Evolutionary conservation across 2,113 vertebrate species (phyloP).

Genomic region (Pseudorhombus dupliciocellatus): DNA sequence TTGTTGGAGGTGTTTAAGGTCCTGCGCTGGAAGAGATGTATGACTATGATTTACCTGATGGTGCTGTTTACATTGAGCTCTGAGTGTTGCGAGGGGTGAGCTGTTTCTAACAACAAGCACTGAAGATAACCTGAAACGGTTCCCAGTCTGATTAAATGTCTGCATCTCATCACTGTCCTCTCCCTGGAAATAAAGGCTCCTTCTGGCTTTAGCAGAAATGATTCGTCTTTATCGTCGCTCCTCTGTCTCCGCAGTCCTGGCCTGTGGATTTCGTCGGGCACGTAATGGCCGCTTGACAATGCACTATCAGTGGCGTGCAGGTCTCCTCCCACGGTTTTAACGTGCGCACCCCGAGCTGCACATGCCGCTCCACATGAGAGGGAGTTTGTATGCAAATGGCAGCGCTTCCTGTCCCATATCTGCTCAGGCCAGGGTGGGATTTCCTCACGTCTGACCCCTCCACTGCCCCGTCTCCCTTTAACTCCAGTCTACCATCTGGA

Average conservation of each 20-base stretch:
- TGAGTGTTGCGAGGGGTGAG: background rate
- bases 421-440: slow-evolving; percentile 68
- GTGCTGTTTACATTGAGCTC: background rate
- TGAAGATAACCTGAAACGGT: background rate
- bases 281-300: slow-evolving; percentile 56
- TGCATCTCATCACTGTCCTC: background rate
- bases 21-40: background rate
- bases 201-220: slow-evolving; percentile 10
- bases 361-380: slow-evolving; percentile 1
- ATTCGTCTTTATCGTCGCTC: slow-evolving; percentile 26
- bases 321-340: slow-evolving; percentile 50
- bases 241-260: background rate
- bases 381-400: slow-evolving; percentile 59
- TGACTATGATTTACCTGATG: slow-evolving; percentile 11
- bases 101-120: slow-evolving; percentile 8
- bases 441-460: slow-evolving; percentile 71
- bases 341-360: slow-evolving; percentile 42
- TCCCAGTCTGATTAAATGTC: background rate
- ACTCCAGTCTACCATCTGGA: slow-evolving; percentile 63
- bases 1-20: slow-evolving; percentile 25
- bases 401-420: slow-evolving; percentile 69
- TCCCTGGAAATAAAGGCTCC: background rate
- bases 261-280: slow-evolving; percentile 63
- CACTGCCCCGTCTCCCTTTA: slow-evolving; percentile 51
- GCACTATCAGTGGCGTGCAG: slow-evolving; percentile 53